Evolutionary conservation across 2,888 invertebrate genomes (phyloP).

Genomic region (Sesamia inferens): DNA sequence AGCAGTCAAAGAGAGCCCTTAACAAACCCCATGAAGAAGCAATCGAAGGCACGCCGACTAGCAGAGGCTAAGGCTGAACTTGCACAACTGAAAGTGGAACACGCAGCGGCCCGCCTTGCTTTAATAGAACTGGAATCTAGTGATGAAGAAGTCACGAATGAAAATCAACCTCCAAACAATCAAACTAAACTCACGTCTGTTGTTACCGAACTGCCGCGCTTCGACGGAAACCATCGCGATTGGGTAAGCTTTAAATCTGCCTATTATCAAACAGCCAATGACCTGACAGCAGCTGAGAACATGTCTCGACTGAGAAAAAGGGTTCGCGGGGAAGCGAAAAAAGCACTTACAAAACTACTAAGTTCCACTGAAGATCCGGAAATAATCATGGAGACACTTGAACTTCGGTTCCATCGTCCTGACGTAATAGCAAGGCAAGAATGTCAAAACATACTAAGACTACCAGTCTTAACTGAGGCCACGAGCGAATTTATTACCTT

Average conservation of each 20-base stretch:
- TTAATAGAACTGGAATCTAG: slow-evolving; percentile 3
- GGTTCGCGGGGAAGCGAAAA: slow-evolving; percentile 1
- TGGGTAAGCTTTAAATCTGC: not conserved
- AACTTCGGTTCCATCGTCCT: not conserved
- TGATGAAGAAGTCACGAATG: not conserved
- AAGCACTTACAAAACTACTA: not conserved
- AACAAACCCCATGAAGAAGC: not conserved
- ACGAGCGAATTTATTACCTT: too few relatives aligned
- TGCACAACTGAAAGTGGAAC: not conserved
- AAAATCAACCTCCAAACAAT: not conserved
- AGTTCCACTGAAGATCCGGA: not conserved
- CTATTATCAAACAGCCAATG: not conserved
- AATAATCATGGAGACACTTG: not conserved
- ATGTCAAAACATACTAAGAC: too few relatives aligned
- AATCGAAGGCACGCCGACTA: not conserved
- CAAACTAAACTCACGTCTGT: not conserved
- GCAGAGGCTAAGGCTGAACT: not conserved
- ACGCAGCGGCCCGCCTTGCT: not conserved
- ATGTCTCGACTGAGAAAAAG: not conserved
- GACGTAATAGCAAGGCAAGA: not conserved
- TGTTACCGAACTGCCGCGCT: not conserved
- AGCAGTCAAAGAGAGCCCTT: not conserved
- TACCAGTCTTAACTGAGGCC: not conserved
- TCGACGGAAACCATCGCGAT: not conserved
- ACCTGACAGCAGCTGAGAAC: not conserved